Evolutionary conservation across 2,113 vertebrate species (phyloP).

Genomic region (Ophthalmolycus amberensis): DNA sequence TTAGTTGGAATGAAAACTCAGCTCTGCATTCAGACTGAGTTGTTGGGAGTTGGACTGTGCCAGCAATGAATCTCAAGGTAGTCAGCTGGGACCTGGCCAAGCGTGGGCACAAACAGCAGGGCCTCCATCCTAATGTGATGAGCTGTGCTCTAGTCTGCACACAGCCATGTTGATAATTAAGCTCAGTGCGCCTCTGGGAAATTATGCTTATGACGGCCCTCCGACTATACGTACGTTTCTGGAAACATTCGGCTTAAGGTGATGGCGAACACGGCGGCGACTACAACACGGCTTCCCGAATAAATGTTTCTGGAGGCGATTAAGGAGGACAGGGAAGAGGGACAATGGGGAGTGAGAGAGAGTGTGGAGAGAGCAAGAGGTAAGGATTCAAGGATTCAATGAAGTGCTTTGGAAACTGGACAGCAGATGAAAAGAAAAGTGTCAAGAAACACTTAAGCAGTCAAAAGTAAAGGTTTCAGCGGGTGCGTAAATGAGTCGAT

Average conservation of each 20-base stretch:
- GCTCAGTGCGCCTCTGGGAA: conserved; percentile 78
- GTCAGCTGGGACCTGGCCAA: conserved; percentile 63
- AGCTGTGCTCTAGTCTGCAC: conserved; percentile 70
- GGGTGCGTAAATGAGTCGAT: not conserved
- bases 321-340: not conserved
- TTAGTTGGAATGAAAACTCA: not conserved
- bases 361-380: not conserved
- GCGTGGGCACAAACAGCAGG: conserved; percentile 69
- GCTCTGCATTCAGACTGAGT: conserved; percentile 7
- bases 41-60: conserved; percentile 56
- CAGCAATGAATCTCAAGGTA: conserved; percentile 65
- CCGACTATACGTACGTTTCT: conserved; percentile 59
- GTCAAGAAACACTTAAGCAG: not conserved
- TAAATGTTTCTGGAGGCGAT: conserved; percentile 25
- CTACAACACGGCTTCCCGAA: conserved; percentile 6
- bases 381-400: not conserved
- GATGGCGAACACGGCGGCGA: conserved; percentile 33
- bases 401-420: not conserved
- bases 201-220: conserved; percentile 77
- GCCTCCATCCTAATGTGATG: conserved; percentile 75
- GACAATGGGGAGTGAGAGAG: not conserved
- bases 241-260: conserved; percentile 63
- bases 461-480: not conserved
- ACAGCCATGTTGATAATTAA: conserved; percentile 78
- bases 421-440: not conserved